These are phyloP conservation scores for Aethes cnicana DNA, from an alignment of 2,888 invertebrate species.

Conservation along the genomic window DNA sequence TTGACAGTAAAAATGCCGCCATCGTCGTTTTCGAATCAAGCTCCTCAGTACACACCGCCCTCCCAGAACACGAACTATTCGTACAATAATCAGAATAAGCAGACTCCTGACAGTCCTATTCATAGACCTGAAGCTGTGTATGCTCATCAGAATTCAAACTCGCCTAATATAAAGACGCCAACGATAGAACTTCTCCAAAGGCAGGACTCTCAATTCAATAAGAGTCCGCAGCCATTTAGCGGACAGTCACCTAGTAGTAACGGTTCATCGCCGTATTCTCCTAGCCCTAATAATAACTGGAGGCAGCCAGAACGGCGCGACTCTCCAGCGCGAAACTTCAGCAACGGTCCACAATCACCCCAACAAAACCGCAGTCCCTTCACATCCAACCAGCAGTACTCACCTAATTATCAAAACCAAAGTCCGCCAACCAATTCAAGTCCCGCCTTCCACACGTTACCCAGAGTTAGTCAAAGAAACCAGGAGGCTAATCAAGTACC, in stretches of 20 bases:
- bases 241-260: constrained; percentile 61
- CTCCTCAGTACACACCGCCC: constrained; percentile 66
- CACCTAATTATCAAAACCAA: constrained; percentile 54
- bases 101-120: constrained; percentile 70
- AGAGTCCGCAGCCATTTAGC: constrained; percentile 73
- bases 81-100: constrained; percentile 56
- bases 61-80: constrained; percentile 53
- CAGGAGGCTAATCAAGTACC: constrained; percentile 50
- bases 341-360: constrained; percentile 52
- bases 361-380: constrained; percentile 58
- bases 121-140: constrained; percentile 77
- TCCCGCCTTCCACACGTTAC: constrained; percentile 65
- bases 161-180: constrained; percentile 61
- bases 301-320: constrained; percentile 73
- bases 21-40: constrained; percentile 64
- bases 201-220: constrained; percentile 79
- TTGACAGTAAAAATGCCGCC: constrained; percentile 73
- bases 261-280: constrained; percentile 65
- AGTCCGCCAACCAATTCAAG: constrained; percentile 49
- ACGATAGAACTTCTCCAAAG: constrained; percentile 69
- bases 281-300: constrained; percentile 74
- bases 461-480: constrained; percentile 60
- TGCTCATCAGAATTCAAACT: constrained; percentile 62
- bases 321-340: constrained; percentile 55
- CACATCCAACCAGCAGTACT: constrained; percentile 55